A percentile compares a stretch with the other conserved stretches of the same genome.
phyloP scores from a whole-genome alignment of 2,797 vertebrate genomes.

The Pseudotriccus pelzelni region DNA sequence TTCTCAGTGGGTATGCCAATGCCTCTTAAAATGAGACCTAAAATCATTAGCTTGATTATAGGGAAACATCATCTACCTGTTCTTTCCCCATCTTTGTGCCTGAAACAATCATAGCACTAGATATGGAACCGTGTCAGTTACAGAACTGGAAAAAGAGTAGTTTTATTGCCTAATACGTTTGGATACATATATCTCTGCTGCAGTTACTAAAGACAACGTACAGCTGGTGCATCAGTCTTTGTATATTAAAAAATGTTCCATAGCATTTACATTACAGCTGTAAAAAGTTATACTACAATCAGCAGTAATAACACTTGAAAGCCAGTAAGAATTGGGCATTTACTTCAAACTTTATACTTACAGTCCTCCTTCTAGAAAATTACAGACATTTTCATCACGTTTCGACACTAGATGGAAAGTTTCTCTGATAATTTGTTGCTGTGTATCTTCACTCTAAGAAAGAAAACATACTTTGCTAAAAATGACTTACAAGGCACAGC shows the following conservation, averaged over 20 bases:
- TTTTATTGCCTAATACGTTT: neutral
- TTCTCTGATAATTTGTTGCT: constrained; percentile 98
- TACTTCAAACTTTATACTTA: constrained; percentile 79
- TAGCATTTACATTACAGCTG: neutral
- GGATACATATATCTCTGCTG: neutral
- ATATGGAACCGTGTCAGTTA: neutral
- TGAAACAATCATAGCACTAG: neutral
- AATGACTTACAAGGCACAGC: neutral
- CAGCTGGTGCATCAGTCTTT: neutral
- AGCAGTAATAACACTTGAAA: neutral
- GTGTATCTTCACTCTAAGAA: constrained; percentile 92
- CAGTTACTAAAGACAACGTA: neutral
- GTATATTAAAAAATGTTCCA: neutral
- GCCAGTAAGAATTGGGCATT: neutral
- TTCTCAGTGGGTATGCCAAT: neutral
- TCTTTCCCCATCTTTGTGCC: neutral
- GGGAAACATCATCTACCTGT: neutral
- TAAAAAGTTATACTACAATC: neutral
- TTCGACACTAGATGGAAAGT: constrained; percentile 98
- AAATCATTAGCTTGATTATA: neutral
- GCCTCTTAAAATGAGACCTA: neutral
- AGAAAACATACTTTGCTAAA: constrained; percentile 49
- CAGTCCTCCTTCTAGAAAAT: constrained; percentile 98
- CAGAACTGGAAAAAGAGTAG: neutral
- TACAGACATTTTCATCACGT: constrained; percentile 97